Conservation (phyloP, 1,140 invertebrate species). For the Lepeophtheirus salmonis region DNA sequence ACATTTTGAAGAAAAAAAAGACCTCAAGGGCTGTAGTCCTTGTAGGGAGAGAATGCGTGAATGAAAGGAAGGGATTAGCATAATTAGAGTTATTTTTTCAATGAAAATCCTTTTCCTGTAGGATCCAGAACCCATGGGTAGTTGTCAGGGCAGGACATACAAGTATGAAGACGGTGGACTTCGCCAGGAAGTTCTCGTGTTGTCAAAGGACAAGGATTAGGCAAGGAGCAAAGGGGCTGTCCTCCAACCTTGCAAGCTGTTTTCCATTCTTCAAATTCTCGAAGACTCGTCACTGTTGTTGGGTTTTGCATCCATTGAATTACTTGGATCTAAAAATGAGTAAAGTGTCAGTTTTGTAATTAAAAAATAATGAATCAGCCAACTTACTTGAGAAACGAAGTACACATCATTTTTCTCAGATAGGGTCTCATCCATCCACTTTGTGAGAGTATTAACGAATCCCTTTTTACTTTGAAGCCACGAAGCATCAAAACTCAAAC, state of each 20-base stretch:
- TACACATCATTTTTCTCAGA: constrained; percentile 26
- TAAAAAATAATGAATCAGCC: constrained; percentile 39
- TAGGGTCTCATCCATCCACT: constrained; percentile 26
- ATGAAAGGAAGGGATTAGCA: too few relatives aligned
- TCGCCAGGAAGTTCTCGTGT: constrained; percentile 59
- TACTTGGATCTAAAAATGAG: constrained; percentile 24
- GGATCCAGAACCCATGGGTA: constrained; percentile 87
- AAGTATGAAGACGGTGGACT: constrained; percentile 74
- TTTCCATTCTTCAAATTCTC: constrained; percentile 30
- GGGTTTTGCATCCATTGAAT: constrained; percentile 29
- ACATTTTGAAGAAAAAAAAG: too few relatives aligned
- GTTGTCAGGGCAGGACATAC: constrained; percentile 83
- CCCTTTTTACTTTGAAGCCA: constrained; percentile 25
- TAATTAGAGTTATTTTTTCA: too few relatives aligned
- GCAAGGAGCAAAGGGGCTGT: constrained; percentile 22
- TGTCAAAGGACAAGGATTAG: constrained; percentile 22
- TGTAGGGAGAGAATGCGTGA: too few relatives aligned
- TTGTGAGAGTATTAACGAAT: constrained; percentile 24
- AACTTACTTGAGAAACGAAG: constrained; percentile 24
- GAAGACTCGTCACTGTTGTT: constrained; percentile 27
- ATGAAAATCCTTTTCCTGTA: constrained; percentile 73
- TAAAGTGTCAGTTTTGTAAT: background rate
- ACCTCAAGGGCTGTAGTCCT: too few relatives aligned
- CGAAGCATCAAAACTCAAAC: constrained; percentile 26
- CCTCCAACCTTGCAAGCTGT: constrained; percentile 22